These are phyloP conservation scores for Hirtodrosophila confusa DNA, from an alignment of 2,888 invertebrate genomes.

Conservation along the genomic window DNA sequence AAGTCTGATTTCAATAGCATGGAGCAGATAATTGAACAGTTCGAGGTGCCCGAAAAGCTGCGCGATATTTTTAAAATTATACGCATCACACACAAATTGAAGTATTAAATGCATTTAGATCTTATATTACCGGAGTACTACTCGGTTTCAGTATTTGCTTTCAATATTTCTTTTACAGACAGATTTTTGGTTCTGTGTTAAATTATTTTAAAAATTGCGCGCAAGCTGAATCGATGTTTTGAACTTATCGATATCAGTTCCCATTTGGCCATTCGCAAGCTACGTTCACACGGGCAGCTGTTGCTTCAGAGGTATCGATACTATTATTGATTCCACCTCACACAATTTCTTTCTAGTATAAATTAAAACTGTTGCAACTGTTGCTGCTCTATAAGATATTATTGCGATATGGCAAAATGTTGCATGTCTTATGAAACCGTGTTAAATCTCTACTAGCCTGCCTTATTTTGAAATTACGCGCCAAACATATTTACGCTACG, in stretches of 20 bases:
- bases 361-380: too few species aligned
- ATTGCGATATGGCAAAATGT: too few species aligned
- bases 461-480: too few species aligned
- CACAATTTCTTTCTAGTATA: too few species aligned
- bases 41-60: constrained; percentile 83
- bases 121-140: too few species aligned
- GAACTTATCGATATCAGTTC: constrained; percentile 12
- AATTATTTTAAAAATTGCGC: background rate
- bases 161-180: too few species aligned
- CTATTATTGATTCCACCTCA: constrained; percentile 2
- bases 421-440: too few species aligned
- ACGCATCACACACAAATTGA: constrained; percentile 73
- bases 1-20: constrained; percentile 89
- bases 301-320: constrained; percentile 40
- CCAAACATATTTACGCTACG: too few species aligned
- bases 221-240: constrained; percentile 9
- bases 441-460: too few species aligned
- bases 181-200: too few species aligned
- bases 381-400: too few species aligned
- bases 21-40: constrained; percentile 85
- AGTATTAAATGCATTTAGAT: constrained; percentile 33
- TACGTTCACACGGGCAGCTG: constrained; percentile 33
- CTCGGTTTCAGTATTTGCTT: too few species aligned
- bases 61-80: constrained; percentile 76
- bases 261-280: constrained; percentile 28